phyloP scores from a whole-genome alignment of 2,888 invertebrate genomes.

The Yponomeuta malinellus region DNA sequence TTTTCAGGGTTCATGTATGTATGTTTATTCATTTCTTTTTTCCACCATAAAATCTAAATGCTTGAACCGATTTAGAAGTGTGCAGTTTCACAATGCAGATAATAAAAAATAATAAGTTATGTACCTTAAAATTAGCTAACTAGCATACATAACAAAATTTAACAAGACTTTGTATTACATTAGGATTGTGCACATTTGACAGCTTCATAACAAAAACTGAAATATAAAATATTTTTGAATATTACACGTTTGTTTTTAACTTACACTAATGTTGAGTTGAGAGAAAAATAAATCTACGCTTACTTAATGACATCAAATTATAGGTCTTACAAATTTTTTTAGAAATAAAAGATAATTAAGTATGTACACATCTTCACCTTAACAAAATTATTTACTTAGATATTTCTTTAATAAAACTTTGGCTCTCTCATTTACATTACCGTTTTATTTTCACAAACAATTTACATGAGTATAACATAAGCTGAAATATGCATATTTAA shows the following conservation, averaged over 20 bases:
- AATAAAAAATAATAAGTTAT: conserved; percentile 13
- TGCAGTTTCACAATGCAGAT: no score
- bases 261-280: conserved; percentile 50
- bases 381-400: conserved; percentile 30
- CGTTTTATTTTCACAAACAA: conserved; percentile 25
- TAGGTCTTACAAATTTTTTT: conserved; percentile 39
- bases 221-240: conserved; percentile 4
- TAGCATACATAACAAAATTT: background rate
- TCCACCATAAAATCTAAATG: no score
- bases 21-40: no score
- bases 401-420: conserved; percentile 48
- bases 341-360: conserved; percentile 37
- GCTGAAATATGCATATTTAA: background rate
- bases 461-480: conserved; percentile 51
- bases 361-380: conserved; percentile 56
- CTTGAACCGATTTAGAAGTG: no score
- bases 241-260: background rate
- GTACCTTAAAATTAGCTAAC: conserved; percentile 13
- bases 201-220: conserved; percentile 31
- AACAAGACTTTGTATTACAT: background rate
- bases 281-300: conserved; percentile 36
- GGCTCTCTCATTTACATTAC: conserved; percentile 43
- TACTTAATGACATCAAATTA: conserved; percentile 54
- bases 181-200: conserved; percentile 52
- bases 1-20: no score